These are phyloP conservation scores for Pseudobourletiella spinata DNA, from an alignment of 1,140 invertebrate genomes.

Conservation along the genomic window DNA sequence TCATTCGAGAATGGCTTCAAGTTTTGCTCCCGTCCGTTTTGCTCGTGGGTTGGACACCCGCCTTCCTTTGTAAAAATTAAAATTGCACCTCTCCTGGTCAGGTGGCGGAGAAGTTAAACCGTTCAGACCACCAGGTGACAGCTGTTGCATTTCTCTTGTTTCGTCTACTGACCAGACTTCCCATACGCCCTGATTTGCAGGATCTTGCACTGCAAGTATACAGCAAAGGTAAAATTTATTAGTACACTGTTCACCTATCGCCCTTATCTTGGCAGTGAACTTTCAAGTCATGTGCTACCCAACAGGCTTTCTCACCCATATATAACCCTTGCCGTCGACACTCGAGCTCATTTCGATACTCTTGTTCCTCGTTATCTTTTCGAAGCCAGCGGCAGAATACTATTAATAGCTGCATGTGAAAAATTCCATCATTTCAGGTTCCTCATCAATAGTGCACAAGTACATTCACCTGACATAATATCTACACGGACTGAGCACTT, in stretches of 20 bases:
- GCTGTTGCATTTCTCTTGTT: background rate
- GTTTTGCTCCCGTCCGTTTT: too few species aligned
- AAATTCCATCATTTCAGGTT: background rate
- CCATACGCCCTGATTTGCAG: background rate
- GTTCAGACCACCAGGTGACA: background rate
- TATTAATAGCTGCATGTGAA: background rate
- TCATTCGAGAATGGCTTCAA: too few species aligned
- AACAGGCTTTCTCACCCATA: background rate
- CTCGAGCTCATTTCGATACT: background rate
- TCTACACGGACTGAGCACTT: background rate
- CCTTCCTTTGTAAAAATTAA: background rate
- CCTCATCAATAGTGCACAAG: background rate
- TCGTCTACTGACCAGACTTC: background rate
- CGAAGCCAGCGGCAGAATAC: background rate
- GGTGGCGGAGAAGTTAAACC: background rate
- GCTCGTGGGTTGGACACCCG: background rate
- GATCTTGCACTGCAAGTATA: background rate
- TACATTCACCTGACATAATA: background rate
- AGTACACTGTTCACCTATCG: background rate
- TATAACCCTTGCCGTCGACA: background rate
- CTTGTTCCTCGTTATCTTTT: slow-evolving; percentile 5
- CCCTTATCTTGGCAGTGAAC: background rate
- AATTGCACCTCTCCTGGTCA: too few species aligned
- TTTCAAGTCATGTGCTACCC: background rate
- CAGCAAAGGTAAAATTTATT: background rate